A percentile compares a stretch with the other conserved stretches of the same genome.
Conservation (phyloP, 1,140 invertebrate genomes). For the Maconellicoccus hirsutus region DNA sequence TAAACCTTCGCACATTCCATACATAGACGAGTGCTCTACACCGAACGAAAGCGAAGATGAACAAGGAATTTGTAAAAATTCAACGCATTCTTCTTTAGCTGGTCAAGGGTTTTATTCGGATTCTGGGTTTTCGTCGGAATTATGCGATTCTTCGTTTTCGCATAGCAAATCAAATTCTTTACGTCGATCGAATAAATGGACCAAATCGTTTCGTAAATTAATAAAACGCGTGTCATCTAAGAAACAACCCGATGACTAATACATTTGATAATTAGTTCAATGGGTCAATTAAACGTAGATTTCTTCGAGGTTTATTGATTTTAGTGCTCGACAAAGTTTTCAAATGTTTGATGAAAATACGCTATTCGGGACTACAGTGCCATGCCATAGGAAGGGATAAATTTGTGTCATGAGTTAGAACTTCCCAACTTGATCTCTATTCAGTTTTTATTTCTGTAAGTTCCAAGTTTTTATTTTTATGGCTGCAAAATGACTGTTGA, state of each 20-base stretch:
- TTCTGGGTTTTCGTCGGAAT: slow-evolving; percentile 38
- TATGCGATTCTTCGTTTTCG: slow-evolving; percentile 30
- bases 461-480: no score
- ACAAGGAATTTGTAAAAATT: slow-evolving; percentile 32
- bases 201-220: slow-evolving; percentile 42
- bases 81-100: slow-evolving; percentile 32
- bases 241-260: slow-evolving; percentile 15
- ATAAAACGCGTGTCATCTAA: slow-evolving; percentile 37
- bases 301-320: no score
- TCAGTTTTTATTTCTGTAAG: no score
- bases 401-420: not conserved
- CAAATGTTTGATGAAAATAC: no score
- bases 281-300: no score
- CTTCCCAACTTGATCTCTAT: no score
- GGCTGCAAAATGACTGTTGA: no score
- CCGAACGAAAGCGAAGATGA: slow-evolving; percentile 35
- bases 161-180: slow-evolving; percentile 32
- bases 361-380: no score
- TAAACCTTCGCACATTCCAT: slow-evolving; percentile 31
- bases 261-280: no score
- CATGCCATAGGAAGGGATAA: no score
- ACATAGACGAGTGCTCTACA: slow-evolving; percentile 32
- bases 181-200: slow-evolving; percentile 40
- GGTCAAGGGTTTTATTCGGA: slow-evolving; percentile 40
- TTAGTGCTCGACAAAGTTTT: no score